Percentiles rank a stretch among this genome's conserved stretches.
Conservation (phyloP, 2,797 vertebrate genomes). For the Heterohyrax brucei region DNA sequence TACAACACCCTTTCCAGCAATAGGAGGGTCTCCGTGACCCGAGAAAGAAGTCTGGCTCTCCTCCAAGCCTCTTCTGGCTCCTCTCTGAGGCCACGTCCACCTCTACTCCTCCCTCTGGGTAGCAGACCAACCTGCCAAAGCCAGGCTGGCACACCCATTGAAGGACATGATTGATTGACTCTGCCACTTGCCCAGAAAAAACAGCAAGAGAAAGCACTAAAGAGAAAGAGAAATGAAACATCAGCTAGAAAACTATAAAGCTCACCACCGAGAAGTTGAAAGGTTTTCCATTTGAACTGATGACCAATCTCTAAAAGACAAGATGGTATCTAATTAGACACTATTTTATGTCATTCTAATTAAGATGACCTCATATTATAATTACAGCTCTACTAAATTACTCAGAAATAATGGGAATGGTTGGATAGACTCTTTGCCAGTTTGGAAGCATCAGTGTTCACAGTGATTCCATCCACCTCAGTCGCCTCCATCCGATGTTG, state of each 20-base stretch:
- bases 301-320: constrained; percentile 83
- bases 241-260: constrained; percentile 82
- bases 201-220: neutral
- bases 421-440: constrained; percentile 71
- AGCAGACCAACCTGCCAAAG: neutral
- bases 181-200: constrained; percentile 81
- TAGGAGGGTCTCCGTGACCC: neutral
- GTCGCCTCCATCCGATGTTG: neutral
- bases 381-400: constrained; percentile 86
- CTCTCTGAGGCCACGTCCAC: neutral
- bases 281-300: constrained; percentile 84
- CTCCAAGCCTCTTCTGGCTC: neutral
- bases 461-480: constrained; percentile 50
- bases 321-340: constrained; percentile 85
- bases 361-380: constrained; percentile 88
- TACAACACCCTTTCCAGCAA: neutral
- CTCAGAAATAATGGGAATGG: constrained; percentile 85
- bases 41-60: neutral
- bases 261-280: constrained; percentile 80
- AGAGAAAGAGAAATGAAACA: constrained; percentile 63
- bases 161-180: constrained; percentile 75
- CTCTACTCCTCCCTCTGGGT: neutral
- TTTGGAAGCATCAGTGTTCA: constrained; percentile 77
- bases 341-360: constrained; percentile 79
- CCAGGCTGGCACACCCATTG: rapidly evolving